Conservation (phyloP, 2,888 invertebrate genomes). For the Pseudoips prasinana region DNA sequence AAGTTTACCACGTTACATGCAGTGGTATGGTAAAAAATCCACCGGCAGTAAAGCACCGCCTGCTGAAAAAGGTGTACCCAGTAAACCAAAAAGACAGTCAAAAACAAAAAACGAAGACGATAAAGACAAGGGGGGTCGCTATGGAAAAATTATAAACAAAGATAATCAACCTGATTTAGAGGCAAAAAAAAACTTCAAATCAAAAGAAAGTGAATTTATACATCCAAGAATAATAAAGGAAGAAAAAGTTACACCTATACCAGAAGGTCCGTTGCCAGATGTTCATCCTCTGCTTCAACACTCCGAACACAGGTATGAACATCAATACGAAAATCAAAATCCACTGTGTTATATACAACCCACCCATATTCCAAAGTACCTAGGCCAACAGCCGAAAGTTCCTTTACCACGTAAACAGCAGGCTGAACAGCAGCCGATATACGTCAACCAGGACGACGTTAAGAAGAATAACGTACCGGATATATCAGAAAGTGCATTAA, state of each 20-base stretch:
- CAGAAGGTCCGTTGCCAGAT: conserved; percentile 68
- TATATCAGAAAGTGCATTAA: conserved; percentile 67
- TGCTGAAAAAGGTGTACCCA: conserved; percentile 69
- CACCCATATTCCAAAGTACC: conserved; percentile 83
- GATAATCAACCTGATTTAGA: conserved; percentile 67
- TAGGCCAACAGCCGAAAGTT: conserved; percentile 79
- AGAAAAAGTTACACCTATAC: conserved; percentile 75
- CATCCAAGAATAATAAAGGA: conserved; percentile 73
- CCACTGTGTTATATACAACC: conserved; percentile 79
- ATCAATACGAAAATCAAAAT: conserved; percentile 80
- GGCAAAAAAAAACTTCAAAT: conserved; percentile 81
- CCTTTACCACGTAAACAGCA: conserved; percentile 58
- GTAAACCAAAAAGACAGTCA: conserved; percentile 70
- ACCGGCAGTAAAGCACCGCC: conserved; percentile 56
- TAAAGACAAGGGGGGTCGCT: conserved; percentile 55
- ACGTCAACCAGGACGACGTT: conserved; percentile 73
- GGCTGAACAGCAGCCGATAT: conserved; percentile 67
- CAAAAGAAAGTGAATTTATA: conserved; percentile 79
- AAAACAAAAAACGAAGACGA: conserved; percentile 66
- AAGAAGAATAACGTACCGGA: conserved; percentile 50
- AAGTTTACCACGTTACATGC: conserved; percentile 87
- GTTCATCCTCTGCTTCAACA: conserved; percentile 88
- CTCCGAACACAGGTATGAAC: conserved; percentile 89
- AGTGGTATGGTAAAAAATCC: conserved; percentile 87
- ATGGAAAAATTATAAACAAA: conserved; percentile 70